Percentiles rank a stretch among this genome's conserved stretches.
phyloP scores from a whole-genome alignment of 2,797 vertebrate species.

The Phataginus tricuspis region DNA sequence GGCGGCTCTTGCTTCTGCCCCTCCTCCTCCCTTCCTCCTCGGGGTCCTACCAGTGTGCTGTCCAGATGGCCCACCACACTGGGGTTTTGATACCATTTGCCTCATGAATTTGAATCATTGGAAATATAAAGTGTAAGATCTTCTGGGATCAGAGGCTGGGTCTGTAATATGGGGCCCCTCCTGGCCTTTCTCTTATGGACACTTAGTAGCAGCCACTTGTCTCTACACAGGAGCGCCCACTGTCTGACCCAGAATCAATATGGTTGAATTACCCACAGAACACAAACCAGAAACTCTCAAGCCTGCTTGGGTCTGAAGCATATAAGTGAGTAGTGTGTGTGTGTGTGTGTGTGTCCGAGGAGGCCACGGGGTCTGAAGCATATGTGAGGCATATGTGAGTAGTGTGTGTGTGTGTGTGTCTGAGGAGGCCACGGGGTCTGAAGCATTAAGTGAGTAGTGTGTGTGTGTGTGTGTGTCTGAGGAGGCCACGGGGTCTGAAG shows the following conservation, averaged over 20 bases:
- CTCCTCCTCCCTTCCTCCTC: neutral
- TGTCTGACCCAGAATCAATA: neutral
- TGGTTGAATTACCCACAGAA: neutral
- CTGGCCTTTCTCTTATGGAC: neutral
- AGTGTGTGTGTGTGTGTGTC: too few relatives aligned
- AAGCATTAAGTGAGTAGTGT: too few relatives aligned
- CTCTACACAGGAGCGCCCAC: neutral
- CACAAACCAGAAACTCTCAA: neutral
- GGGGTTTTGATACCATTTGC: neutral
- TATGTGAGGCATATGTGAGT: too few relatives aligned
- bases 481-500: too few relatives aligned
- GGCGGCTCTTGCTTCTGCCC: neutral
- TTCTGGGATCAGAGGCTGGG: neutral
- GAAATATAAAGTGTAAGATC: neutral
- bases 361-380: too few relatives aligned
- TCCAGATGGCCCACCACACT: neutral
- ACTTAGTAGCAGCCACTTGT: neutral
- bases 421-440: too few relatives aligned
- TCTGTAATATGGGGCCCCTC: neutral
- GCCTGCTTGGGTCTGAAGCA: neutral
- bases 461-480: neutral
- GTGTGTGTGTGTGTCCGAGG: neutral
- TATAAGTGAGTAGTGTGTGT: neutral
- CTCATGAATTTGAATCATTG: neutral
- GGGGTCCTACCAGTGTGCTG: neutral